Evolutionary conservation across 1,140 invertebrate species (phyloP).

Genomic region (Ephestia elutella): DNA sequence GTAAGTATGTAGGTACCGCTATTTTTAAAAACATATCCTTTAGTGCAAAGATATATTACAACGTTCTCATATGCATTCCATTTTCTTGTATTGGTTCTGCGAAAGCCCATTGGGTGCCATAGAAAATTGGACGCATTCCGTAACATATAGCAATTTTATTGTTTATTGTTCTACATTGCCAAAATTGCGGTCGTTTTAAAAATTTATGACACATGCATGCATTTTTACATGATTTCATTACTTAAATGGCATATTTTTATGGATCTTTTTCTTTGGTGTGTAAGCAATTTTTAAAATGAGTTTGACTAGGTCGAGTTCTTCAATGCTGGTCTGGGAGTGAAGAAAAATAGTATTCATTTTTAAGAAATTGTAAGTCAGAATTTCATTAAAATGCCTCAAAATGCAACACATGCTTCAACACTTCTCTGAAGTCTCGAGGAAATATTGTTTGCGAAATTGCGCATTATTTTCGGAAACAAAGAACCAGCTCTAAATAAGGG

Average conservation of each 20-base stretch:
- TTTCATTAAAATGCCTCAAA: neutral
- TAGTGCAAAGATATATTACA: too few species aligned
- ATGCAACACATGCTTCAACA: neutral
- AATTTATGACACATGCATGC: neutral
- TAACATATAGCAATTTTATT: neutral
- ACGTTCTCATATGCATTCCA: too few species aligned
- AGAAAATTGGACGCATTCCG: neutral
- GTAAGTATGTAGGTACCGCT: too few species aligned
- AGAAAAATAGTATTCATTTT: too few species aligned
- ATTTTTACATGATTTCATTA: neutral
- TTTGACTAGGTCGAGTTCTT: too few species aligned
- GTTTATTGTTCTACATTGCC: neutral
- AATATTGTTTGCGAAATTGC: neutral
- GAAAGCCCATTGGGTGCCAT: neutral
- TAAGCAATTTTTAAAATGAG: too few species aligned
- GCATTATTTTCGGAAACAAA: neutral
- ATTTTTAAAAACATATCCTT: too few species aligned
- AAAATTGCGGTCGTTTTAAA: neutral
- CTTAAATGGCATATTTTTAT: neutral
- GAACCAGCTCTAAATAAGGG: neutral
- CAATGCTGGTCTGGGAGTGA: too few species aligned
- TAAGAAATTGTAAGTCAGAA: too few species aligned
- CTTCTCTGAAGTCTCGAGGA: neutral
- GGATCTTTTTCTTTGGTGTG: neutral
- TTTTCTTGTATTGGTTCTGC: neutral